phyloP scores from a whole-genome alignment of 1,140 invertebrate species.

The Tetramorium parvispinum region DNA sequence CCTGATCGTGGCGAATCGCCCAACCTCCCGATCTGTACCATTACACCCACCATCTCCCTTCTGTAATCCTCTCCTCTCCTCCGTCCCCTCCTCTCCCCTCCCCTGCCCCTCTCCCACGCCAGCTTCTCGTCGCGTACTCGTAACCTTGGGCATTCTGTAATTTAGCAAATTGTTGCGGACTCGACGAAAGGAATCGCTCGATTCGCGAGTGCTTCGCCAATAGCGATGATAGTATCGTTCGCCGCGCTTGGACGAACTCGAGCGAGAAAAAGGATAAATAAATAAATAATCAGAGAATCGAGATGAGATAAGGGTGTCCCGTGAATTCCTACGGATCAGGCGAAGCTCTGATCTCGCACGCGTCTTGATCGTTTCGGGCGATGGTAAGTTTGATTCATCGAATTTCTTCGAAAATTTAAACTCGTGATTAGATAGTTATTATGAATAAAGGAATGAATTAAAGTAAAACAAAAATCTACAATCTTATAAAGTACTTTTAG shows the following conservation, averaged over 20 bases:
- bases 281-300: slow-evolving; percentile 54
- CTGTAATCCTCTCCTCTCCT: slow-evolving; percentile 12
- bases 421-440: not conserved
- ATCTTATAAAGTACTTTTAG: not conserved
- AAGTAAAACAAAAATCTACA: not conserved
- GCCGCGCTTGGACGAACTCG: slow-evolving; percentile 8
- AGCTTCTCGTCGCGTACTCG: slow-evolving; percentile 67
- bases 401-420: not conserved
- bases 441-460: not conserved
- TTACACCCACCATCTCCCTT: slow-evolving; percentile 37
- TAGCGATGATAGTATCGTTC: slow-evolving; percentile 49
- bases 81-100: not conserved
- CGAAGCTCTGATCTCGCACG: not conserved
- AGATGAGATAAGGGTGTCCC: slow-evolving; percentile 4
- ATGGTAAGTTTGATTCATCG: not conserved
- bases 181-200: slow-evolving; percentile 67
- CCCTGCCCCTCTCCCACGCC: slow-evolving; percentile 52
- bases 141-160: slow-evolving; percentile 79
- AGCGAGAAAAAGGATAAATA: slow-evolving; percentile 46
- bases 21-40: slow-evolving; percentile 26
- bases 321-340: not conserved
- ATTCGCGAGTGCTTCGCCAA: slow-evolving; percentile 54
- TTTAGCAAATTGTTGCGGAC: slow-evolving; percentile 77
- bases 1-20: slow-evolving; percentile 49
- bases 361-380: slow-evolving; percentile 7